Conservation (phyloP, 2,797 vertebrate genomes). For the Jordanella pulchra region DNA sequence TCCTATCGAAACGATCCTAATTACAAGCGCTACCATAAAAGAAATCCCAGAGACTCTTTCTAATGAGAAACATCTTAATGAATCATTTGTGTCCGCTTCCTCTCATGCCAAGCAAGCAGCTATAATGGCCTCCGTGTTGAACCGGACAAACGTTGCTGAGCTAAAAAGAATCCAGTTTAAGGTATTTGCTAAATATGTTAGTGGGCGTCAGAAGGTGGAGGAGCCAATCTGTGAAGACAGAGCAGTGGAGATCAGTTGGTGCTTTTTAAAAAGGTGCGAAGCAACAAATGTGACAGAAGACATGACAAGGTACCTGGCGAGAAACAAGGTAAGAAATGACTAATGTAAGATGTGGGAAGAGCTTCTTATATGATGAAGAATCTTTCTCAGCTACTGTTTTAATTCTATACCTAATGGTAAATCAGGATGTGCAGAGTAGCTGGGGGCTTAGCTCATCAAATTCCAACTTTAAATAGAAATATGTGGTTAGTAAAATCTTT, state of each 20-base stretch:
- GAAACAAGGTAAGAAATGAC: slow-evolving; percentile 61
- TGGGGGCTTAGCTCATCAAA: neutral
- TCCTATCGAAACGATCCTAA: slow-evolving; percentile 51
- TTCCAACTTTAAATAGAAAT: neutral
- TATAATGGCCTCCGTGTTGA: slow-evolving; percentile 53
- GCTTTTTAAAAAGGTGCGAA: slow-evolving; percentile 63
- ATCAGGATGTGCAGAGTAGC: neutral
- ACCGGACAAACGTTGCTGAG: slow-evolving; percentile 63
- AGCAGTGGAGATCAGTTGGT: neutral
- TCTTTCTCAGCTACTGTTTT: neutral
- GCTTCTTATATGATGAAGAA: neutral
- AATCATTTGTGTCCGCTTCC: slow-evolving; percentile 21
- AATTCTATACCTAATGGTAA: neutral
- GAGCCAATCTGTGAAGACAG: slow-evolving; percentile 42
- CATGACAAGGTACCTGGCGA: neutral
- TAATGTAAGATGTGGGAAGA: neutral
- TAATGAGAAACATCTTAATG: slow-evolving; percentile 48
- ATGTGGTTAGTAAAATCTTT: neutral
- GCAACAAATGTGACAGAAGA: slow-evolving; percentile 14
- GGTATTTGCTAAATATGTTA: accelerated
- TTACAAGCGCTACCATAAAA: slow-evolving; percentile 6
- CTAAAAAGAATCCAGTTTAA: slow-evolving; percentile 69
- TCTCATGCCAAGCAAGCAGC: slow-evolving; percentile 27
- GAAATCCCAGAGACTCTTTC: slow-evolving; percentile 4
- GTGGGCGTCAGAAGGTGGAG: slow-evolving; percentile 53